These are phyloP conservation scores for Lepidurus apus DNA, from an alignment of 1,140 invertebrate genomes.

Conservation along the genomic window DNA sequence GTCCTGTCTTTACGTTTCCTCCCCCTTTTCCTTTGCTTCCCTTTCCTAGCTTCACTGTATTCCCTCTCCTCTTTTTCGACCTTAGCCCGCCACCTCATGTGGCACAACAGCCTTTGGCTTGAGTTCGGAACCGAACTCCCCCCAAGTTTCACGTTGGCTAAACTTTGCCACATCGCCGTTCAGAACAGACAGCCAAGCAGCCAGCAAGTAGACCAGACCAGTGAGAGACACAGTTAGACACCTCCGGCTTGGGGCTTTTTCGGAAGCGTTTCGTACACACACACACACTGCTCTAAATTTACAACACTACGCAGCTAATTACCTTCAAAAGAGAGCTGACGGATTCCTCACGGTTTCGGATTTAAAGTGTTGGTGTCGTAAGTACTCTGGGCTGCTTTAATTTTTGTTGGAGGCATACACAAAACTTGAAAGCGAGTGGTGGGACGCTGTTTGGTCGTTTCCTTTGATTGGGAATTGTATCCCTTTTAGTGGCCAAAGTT, in stretches of 20 bases:
- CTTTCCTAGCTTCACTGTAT: neutral
- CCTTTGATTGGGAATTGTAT: too few relatives aligned
- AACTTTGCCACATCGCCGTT: slow-evolving; percentile 2
- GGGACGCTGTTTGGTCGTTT: too few relatives aligned
- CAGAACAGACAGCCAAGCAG: slow-evolving; percentile 12
- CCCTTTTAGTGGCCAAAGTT: too few relatives aligned
- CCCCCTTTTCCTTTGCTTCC: neutral
- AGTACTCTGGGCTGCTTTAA: too few relatives aligned
- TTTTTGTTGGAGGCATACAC: too few relatives aligned
- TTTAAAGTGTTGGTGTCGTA: too few relatives aligned
- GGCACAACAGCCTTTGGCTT: neutral
- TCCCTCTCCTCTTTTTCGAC: neutral
- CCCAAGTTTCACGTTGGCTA: slow-evolving; percentile 8
- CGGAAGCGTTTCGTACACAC: too few relatives aligned
- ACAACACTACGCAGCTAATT: too few relatives aligned
- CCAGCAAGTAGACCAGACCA: slow-evolving; percentile 15
- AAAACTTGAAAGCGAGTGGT: too few relatives aligned
- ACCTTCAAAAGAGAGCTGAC: too few relatives aligned
- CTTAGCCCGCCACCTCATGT: neutral
- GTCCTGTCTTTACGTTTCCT: neutral
- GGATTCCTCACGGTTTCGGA: too few relatives aligned
- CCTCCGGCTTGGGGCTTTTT: neutral
- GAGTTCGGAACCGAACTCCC: neutral
- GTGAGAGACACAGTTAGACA: neutral
- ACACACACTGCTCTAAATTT: too few relatives aligned